phyloP scores from a whole-genome alignment of 1,140 invertebrate genomes.

The Macrostomum lignano region DNA sequence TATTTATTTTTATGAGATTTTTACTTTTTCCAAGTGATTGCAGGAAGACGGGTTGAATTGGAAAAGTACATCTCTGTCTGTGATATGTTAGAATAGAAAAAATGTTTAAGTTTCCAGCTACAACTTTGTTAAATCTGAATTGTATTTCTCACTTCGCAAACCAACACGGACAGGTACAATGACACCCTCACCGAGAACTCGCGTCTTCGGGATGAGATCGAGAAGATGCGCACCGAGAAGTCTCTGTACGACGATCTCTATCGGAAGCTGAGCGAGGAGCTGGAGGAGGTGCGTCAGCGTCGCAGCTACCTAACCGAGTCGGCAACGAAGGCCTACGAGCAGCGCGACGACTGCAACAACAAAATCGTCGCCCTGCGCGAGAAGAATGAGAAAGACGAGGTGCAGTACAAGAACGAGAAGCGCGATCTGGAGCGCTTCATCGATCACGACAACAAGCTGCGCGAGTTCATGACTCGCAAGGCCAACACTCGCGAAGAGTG shows the following conservation, averaged over 20 bases:
- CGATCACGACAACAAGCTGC: conserved; percentile 47
- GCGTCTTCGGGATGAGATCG: conserved; percentile 40
- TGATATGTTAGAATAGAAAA: too few relatives aligned
- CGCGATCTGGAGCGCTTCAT: conserved; percentile 46
- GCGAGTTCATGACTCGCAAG: conserved; percentile 46
- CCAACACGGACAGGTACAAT: too few relatives aligned
- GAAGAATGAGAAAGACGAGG: conserved; percentile 28
- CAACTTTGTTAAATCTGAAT: too few relatives aligned
- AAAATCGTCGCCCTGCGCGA: conserved; percentile 45
- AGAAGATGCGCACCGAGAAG: conserved; percentile 41
- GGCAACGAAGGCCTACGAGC: conserved; percentile 47
- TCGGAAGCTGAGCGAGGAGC: conserved; percentile 36
- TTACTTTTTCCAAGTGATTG: too few relatives aligned
- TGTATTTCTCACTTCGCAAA: too few relatives aligned
- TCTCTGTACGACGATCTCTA: conserved; percentile 42
- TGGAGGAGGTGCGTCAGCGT: conserved; percentile 40
- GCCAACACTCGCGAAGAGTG: conserved; percentile 44
- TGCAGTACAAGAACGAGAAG: conserved; percentile 37
- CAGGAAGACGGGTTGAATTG: too few relatives aligned
- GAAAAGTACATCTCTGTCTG: too few relatives aligned
- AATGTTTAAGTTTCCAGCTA: too few relatives aligned
- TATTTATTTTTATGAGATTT: too few relatives aligned
- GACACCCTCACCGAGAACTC: conserved; percentile 40
- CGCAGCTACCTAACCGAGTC: conserved; percentile 48
- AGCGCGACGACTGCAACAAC: conserved; percentile 45